Evolutionary conservation across 2,888 invertebrate species (phyloP).

Genomic region (Chloromyia formosa): DNA sequence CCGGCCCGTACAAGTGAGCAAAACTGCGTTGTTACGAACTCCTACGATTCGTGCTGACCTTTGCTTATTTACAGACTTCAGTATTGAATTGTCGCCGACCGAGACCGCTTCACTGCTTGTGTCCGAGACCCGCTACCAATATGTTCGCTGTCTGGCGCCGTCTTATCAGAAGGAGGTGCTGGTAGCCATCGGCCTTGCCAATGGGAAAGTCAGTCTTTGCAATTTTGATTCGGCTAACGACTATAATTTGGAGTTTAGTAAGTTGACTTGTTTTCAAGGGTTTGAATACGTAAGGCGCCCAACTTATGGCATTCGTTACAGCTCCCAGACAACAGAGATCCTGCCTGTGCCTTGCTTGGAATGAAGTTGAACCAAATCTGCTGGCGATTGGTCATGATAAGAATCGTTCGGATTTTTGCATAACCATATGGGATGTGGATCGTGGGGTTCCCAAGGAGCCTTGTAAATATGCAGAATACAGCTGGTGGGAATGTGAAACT

Average conservation of each 20-base stretch:
- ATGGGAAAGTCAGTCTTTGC: constrained; percentile 85
- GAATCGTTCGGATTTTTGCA: constrained; percentile 86
- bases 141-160: constrained; percentile 87
- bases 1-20: constrained; percentile 10
- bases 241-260: constrained; percentile 62
- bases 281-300: background rate
- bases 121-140: constrained; percentile 69
- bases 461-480: constrained; percentile 48
- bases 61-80: constrained; percentile 52
- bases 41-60: background rate
- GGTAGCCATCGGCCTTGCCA: constrained; percentile 87
- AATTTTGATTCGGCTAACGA: constrained; percentile 75
- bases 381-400: constrained; percentile 90
- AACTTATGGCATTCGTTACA: constrained; percentile 59
- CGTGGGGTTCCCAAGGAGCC: constrained; percentile 61
- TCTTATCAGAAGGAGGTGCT: constrained; percentile 83
- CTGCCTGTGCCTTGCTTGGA: constrained; percentile 90
- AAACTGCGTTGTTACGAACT: background rate
- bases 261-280: constrained; percentile 46
- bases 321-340: constrained; percentile 85
- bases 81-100: constrained; percentile 58
- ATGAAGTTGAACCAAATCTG: constrained; percentile 80
- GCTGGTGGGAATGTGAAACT: background rate
- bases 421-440: constrained; percentile 85
- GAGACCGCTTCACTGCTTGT: constrained; percentile 55